Percentiles rank a stretch among this genome's conserved stretches.
These are phyloP conservation scores for Megalurothrips usitatus DNA, from an alignment of 2,888 invertebrate species.

Conservation along the genomic window DNA sequence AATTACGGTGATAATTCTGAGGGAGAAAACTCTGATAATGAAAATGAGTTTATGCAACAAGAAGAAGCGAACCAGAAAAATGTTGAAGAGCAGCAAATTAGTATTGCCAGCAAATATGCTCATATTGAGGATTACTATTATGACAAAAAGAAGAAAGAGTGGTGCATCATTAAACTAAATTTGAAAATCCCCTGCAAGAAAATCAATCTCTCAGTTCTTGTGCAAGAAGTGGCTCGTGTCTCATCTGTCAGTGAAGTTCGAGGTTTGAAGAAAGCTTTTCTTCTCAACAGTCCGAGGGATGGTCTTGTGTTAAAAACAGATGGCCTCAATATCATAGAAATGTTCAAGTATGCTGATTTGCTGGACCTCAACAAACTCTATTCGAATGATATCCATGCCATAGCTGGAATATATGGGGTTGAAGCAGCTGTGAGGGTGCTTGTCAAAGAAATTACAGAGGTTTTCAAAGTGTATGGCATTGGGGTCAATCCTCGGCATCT, in stretches of 20 bases:
- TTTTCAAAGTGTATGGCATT: constrained; percentile 96
- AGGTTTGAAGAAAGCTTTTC: constrained; percentile 9
- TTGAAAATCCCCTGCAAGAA: neutral
- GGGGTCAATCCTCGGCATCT: constrained; percentile 91
- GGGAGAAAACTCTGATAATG: constrained; percentile 42
- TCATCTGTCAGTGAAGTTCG: constrained; percentile 5
- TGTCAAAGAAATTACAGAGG: constrained; percentile 89
- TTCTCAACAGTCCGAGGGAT: constrained; percentile 30
- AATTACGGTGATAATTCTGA: constrained; percentile 49
- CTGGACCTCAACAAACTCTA: constrained; percentile 79
- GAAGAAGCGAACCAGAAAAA: constrained; percentile 38
- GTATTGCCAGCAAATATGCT: neutral
- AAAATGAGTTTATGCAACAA: constrained; percentile 48
- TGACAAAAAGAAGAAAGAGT: constrained; percentile 19
- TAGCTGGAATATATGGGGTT: constrained; percentile 88
- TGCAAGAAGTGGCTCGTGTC: neutral
- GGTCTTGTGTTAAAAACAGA: constrained; percentile 79
- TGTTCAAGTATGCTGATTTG: constrained; percentile 75
- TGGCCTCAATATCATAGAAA: constrained; percentile 87
- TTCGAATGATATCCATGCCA: constrained; percentile 89
- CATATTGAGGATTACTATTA: constrained; percentile 37
- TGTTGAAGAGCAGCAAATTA: constrained; percentile 37
- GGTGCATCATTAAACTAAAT: constrained; percentile 14
- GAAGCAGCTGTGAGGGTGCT: constrained; percentile 92
- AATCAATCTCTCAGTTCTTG: neutral